These are phyloP conservation scores for Piaya cayana DNA, from an alignment of 2,113 vertebrate genomes.

Conservation along the genomic window DNA sequence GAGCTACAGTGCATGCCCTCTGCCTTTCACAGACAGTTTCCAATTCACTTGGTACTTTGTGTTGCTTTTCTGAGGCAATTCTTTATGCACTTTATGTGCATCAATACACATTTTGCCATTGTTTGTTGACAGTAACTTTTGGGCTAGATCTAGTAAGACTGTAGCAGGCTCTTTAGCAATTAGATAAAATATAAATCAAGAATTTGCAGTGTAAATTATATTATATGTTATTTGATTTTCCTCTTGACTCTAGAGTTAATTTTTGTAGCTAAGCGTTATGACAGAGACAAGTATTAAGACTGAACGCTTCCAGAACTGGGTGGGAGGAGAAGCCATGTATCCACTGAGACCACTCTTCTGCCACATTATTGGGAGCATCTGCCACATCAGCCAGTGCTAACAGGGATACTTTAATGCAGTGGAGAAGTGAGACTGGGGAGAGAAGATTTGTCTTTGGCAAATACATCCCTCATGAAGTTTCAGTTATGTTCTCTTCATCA, in stretches of 20 bases:
- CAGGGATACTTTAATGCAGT: not conserved
- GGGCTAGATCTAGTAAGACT: not conserved
- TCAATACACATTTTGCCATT: constrained; percentile 5
- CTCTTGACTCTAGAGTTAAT: not conserved
- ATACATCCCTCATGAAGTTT: not conserved
- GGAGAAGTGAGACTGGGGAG: not conserved
- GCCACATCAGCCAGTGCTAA: not conserved
- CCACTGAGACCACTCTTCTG: not conserved
- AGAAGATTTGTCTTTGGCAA: not conserved
- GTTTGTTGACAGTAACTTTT: constrained; percentile 40
- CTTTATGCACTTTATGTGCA: constrained; percentile 14
- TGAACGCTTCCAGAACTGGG: not conserved
- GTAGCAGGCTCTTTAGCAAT: not conserved
- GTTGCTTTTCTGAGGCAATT: constrained; percentile 42
- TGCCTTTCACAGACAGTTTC: constrained; percentile 54
- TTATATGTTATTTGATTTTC: not conserved
- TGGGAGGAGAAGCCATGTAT: not conserved
- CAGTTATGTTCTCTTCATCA: not conserved
- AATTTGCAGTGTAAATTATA: not conserved
- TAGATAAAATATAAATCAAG: not conserved
- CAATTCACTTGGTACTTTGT: constrained; percentile 65
- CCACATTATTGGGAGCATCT: not conserved
- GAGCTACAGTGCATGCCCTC: constrained; percentile 51
- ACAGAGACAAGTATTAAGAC: not conserved
- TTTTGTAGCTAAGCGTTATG: not conserved